Percentiles rank a stretch among this genome's conserved stretches.
These are phyloP conservation scores for Scopus umbretta DNA, from an alignment of 2,113 vertebrate species.

Conservation along the genomic window DNA sequence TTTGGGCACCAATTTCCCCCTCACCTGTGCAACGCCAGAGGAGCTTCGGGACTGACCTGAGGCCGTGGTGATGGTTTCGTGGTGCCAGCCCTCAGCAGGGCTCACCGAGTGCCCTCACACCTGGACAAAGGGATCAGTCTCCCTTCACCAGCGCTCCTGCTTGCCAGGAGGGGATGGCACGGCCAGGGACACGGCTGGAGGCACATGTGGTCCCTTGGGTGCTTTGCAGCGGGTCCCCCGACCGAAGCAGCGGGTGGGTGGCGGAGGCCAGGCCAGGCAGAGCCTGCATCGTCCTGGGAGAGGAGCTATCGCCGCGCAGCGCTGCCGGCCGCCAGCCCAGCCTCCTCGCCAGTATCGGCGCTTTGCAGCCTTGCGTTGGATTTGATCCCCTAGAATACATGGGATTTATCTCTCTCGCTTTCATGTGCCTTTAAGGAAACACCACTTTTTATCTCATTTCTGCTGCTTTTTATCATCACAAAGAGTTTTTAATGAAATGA, in stretches of 20 bases:
- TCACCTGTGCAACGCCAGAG: fast-evolving
- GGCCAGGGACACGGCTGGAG: not conserved
- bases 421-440: slow-evolving; percentile 58
- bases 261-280: not conserved
- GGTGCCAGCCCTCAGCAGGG: fast-evolving
- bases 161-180: not conserved
- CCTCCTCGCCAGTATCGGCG: not conserved
- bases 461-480: slow-evolving; percentile 72
- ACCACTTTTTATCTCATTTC: slow-evolving; percentile 73
- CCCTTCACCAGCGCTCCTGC: not conserved
- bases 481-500: slow-evolving; percentile 75
- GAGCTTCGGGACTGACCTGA: not conserved
- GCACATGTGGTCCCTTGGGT: fast-evolving
- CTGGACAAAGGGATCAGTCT: not conserved
- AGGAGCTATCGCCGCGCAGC: not conserved
- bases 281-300: not conserved
- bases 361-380: not conserved
- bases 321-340: not conserved
- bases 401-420: slow-evolving; percentile 49
- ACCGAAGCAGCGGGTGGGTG: not conserved
- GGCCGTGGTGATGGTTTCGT: not conserved
- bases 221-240: not conserved
- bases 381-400: slow-evolving; percentile 10
- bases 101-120: not conserved
- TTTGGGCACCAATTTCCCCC: not conserved